Conservation (phyloP, 2,888 invertebrate species). For the Acrobasis suavella region DNA sequence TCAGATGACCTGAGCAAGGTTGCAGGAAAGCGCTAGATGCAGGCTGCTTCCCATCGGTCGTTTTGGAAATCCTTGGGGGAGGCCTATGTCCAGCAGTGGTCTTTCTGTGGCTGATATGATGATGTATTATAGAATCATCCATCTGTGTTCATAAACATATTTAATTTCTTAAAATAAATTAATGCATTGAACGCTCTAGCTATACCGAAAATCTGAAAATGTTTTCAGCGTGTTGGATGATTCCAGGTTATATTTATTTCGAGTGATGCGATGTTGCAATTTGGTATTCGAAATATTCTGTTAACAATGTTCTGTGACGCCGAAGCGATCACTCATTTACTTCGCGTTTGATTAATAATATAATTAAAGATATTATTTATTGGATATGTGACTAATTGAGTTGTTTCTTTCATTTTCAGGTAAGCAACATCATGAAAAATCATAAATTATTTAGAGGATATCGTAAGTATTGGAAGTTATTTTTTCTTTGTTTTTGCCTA, state of each 20-base stretch:
- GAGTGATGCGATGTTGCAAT: background rate
- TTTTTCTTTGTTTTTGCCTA: too few relatives aligned
- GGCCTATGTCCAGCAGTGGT: too few relatives aligned
- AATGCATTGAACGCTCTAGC: background rate
- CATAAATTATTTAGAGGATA: background rate
- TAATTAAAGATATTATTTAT: background rate
- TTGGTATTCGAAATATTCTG: conserved; percentile 13
- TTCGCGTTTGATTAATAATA: background rate
- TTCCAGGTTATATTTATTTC: conserved; percentile 9
- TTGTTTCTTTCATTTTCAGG: conserved; percentile 6
- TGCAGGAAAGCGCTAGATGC: too few relatives aligned
- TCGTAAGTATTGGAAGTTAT: background rate
- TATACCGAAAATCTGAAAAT: background rate
- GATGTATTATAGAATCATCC: too few relatives aligned
- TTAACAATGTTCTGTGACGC: conserved; percentile 9
- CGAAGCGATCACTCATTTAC: conserved; percentile 4
- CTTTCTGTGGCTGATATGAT: too few relatives aligned
- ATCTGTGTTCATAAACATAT: too few relatives aligned
- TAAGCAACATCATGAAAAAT: background rate
- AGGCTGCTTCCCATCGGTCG: too few relatives aligned
- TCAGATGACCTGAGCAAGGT: too few relatives aligned
- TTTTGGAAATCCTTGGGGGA: too few relatives aligned
- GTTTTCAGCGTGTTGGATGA: background rate
- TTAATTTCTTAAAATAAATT: too few relatives aligned
- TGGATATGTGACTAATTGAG: conserved; percentile 3